These are phyloP conservation scores for Sphinx pinastri DNA, from an alignment of 2,888 invertebrate species.

Conservation along the genomic window DNA sequence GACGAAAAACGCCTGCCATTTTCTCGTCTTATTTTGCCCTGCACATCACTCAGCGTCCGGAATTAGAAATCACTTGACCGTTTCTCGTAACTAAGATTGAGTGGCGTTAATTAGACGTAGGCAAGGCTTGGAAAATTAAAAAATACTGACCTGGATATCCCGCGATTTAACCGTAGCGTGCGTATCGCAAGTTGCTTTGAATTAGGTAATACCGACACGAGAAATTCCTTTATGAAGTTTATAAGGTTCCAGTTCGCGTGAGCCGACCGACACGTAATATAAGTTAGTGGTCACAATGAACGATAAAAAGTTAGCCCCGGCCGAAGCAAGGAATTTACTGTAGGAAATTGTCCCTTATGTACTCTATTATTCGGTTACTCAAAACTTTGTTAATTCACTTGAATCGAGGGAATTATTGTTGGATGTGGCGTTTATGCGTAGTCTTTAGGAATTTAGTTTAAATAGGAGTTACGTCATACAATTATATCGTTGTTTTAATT, in stretches of 20 bases:
- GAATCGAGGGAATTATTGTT: not conserved
- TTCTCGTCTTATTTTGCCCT: not conserved
- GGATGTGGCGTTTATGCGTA: not conserved
- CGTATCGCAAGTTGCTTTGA: constrained; percentile 46
- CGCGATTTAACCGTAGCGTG: constrained; percentile 53
- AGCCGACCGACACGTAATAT: constrained; percentile 55
- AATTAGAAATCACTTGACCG: not conserved
- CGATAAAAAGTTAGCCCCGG: constrained; percentile 51
- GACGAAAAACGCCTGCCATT: too few relatives aligned
- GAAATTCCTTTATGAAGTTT: constrained; percentile 53
- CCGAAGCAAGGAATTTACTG: constrained; percentile 45
- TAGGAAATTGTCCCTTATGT: constrained; percentile 44
- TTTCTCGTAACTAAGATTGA: not conserved
- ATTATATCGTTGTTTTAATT: too few relatives aligned
- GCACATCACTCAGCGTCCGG: not conserved
- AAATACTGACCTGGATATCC: constrained; percentile 53
- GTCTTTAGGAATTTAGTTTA: not conserved
- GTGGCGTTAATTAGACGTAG: constrained; percentile 8
- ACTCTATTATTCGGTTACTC: constrained; percentile 32
- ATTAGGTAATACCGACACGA: constrained; percentile 37
- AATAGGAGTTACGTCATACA: not conserved
- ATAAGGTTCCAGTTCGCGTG: constrained; percentile 54
- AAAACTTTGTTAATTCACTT: constrained; percentile 10
- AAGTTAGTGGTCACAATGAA: constrained; percentile 52
- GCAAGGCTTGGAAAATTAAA: constrained; percentile 39